Percentiles rank a stretch among this genome's conserved stretches.
These are phyloP conservation scores for Heliconius hewitsoni DNA, from an alignment of 1,140 invertebrate species.

Conservation along the genomic window DNA sequence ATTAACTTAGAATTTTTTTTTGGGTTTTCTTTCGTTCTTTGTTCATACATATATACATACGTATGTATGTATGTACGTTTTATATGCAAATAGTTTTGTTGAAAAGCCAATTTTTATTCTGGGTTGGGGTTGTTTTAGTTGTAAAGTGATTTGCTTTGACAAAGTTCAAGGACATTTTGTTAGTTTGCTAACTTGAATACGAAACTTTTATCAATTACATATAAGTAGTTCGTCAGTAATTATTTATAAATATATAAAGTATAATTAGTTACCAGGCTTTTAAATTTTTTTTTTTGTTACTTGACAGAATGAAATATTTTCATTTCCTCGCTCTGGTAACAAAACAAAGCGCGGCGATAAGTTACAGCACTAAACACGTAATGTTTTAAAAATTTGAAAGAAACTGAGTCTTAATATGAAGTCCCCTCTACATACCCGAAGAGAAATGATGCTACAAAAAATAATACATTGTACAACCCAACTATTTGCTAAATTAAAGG, in stretches of 20 bases:
- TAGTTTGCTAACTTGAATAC: not conserved
- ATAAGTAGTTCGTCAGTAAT: not conserved
- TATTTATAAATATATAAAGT: no score
- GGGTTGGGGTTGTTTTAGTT: not conserved
- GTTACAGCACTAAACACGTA: no score
- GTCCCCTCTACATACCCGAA: no score
- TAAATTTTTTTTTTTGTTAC: no score
- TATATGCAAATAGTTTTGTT: not conserved
- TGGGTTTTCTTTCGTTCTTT: not conserved
- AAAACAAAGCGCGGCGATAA: no score
- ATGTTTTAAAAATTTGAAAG: no score
- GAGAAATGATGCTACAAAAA: not conserved
- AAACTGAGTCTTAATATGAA: no score
- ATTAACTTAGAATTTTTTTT: no score
- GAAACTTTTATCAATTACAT: not conserved
- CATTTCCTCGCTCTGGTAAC: no score
- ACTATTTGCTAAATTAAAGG: constrained; percentile 5
- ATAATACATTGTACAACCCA: not conserved
- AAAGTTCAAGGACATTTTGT: not conserved
- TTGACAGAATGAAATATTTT: no score
- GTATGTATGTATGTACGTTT: not conserved
- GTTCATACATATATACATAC: not conserved
- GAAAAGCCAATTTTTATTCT: not conserved
- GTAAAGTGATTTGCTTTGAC: not conserved
- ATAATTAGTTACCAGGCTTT: no score